phyloP scores from a whole-genome alignment of 2,888 invertebrate species.

The Selenia dentaria region DNA sequence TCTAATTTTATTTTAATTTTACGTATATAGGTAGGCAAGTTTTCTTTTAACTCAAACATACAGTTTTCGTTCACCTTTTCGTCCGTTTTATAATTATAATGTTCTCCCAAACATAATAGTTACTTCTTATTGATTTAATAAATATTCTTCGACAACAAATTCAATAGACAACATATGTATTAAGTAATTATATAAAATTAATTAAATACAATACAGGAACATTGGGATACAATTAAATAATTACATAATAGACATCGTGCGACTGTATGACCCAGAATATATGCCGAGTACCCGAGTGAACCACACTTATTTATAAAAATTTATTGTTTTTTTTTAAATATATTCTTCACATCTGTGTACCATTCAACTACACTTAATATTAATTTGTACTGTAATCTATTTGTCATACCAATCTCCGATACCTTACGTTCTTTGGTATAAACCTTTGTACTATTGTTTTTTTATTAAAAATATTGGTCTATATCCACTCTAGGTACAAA shows the following conservation, averaged over 20 bases:
- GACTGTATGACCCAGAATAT: slow-evolving; percentile 66
- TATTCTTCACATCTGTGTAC: slow-evolving; percentile 53
- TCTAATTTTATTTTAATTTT: neutral
- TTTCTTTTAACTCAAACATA: too few relatives aligned
- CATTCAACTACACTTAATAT: slow-evolving; percentile 68
- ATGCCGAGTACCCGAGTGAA: slow-evolving; percentile 75
- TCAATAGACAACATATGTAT: too few relatives aligned
- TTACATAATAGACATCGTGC: too few relatives aligned
- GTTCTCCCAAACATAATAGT: too few relatives aligned
- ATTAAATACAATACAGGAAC: too few relatives aligned
- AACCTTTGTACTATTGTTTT: slow-evolving; percentile 70
- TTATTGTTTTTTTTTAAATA: slow-evolving; percentile 43
- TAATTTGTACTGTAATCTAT: slow-evolving; percentile 78
- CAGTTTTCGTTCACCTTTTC: too few relatives aligned
- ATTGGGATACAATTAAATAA: too few relatives aligned
- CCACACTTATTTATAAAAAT: slow-evolving; percentile 33
- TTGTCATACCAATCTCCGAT: slow-evolving; percentile 71
- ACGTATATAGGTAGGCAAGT: slow-evolving; percentile 6
- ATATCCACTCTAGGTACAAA: slow-evolving; percentile 70
- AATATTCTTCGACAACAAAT: too few relatives aligned
- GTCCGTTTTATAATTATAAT: too few relatives aligned
- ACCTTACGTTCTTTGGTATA: slow-evolving; percentile 60
- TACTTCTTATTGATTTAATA: too few relatives aligned
- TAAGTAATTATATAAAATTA: too few relatives aligned
- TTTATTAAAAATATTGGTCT: slow-evolving; percentile 34